phyloP scores from a whole-genome alignment of 2,797 vertebrate species.

The Myripristis jacobus region DNA sequence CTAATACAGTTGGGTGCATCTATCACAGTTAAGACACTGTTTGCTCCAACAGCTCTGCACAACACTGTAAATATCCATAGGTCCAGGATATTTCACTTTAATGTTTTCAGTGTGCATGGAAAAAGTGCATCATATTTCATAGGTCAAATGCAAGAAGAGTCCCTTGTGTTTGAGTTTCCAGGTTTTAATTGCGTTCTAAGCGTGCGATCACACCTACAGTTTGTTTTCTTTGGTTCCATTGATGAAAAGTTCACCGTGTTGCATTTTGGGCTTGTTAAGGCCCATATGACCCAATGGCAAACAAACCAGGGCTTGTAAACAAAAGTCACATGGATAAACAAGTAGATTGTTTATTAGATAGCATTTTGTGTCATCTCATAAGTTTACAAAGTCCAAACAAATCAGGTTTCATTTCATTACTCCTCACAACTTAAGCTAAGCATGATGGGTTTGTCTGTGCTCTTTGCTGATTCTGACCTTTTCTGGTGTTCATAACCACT shows the following conservation, averaged over 20 bases:
- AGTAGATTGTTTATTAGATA: too few species aligned
- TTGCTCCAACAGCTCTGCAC: neutral
- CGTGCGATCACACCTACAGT: neutral
- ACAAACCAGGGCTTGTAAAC: too few species aligned
- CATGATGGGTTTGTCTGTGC: too few species aligned
- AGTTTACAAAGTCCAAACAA: too few species aligned
- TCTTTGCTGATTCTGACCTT: too few species aligned
- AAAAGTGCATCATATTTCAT: neutral
- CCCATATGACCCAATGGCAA: neutral
- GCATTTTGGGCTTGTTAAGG: constrained; percentile 39
- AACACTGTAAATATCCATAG: neutral
- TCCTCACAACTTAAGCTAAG: too few species aligned
- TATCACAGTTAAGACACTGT: neutral
- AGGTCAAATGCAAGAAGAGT: neutral
- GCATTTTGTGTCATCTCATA: too few species aligned
- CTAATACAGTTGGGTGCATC: neutral
- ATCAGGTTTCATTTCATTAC: too few species aligned
- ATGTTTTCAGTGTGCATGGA: neutral
- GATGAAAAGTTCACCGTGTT: constrained; percentile 15
- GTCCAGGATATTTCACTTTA: neutral
- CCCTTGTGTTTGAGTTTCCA: neutral
- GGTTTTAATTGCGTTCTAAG: neutral
- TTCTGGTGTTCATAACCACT: too few species aligned
- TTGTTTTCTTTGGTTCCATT: constrained; percentile 24
- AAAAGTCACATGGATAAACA: too few species aligned